Evolutionary conservation across 2,888 invertebrate genomes (phyloP), one percentile per base, ranked within the genome.

Genomic region (Trichacis sp.): DNA sequence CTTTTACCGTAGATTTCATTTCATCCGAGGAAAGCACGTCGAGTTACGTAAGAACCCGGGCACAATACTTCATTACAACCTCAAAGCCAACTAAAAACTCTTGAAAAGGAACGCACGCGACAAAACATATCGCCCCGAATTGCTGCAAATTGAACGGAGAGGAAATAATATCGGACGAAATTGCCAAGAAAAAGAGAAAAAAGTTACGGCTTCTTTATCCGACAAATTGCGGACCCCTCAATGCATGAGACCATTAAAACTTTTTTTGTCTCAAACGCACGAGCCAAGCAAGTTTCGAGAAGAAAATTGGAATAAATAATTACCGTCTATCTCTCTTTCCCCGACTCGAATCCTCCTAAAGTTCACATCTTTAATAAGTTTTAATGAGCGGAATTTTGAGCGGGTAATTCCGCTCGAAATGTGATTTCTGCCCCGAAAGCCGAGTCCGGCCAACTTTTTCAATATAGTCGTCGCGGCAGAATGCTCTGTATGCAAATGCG

Each of bases 401-500:
- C 12, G 48, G 24, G 8, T 24, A 24, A 24, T 24, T 24, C 8
- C 24, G 8, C 8, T 24, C 24, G 24, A 24, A 24, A 24, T 5
- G n/a, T n/a, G n/a, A n/a, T n/a, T 24, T 5, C 11, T n/a, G 3
- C 11, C 12, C 12, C 12, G 11, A 11, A 36, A 36, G 12, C 2
- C 2, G 11, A n/a, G 42, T 42, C 17, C 42, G 18, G n/a, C 14
- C 4, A 42, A 42, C 18, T 42, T 42, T 42, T 17, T 42, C 18
- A 24, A 24, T 24, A 24, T 24, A 24, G 24, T 24, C 4, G 24
- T 5, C 3, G 24, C 17, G 4, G 18, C 3, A 55, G 40, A 55
- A 40, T 48, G 12, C n/a, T 40, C 45, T 12, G 20, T 50, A 50
- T 51, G 57, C 45, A 45, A 57, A 57, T 57, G 50, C 45, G 45